Base-by-base conservation (phyloP, 2,888 invertebrate species). In the Cerastis leucographa region DNA sequence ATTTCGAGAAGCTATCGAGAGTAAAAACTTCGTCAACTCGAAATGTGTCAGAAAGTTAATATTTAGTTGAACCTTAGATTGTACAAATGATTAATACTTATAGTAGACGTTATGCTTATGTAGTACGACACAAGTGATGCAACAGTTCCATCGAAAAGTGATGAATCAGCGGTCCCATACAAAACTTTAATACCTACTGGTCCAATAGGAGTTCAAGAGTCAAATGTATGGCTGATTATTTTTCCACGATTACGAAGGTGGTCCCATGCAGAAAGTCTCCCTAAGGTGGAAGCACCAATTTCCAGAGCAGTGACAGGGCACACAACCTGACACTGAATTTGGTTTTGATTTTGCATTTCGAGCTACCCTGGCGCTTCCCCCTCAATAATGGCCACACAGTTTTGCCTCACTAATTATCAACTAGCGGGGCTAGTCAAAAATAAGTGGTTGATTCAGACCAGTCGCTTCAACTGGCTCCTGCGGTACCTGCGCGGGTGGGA, bases 41-140 rank as follows among this genome's bases (percentile, higher is more conserved):
- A 79, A 79, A 51, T 70, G 25, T 80, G 51, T 62, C 22, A 22
- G 14, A 8, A 62, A 62, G 4, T 61, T 51, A 35, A 25, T 61
- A 17, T 61, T 29, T 65, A 42, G 22, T 42, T 19, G 22, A 56
- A 59, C 29, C 77, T n/a, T 56, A 5, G 46, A 42, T 49, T 69
- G 17, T n/a, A 61, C n/a, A 67, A 59, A 42, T 61, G 12, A 74
- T 42, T 35, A 17, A 62, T 22, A n/a, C 14, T 29, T 62, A 29
- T 9, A 35, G 29, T 67, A 44, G 46, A 62, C 12, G 35, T 44
- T 5, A n/a, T n/a, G 3, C 3, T 35, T 35, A 35, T 40, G 1
- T 12, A 59, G 40, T 74, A 29, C 40, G 40, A 40, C n/a, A 71
- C 12, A n/a, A 46, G 17, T 70, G 14, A 29, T 8, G 29, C 22